These are phyloP conservation scores for Tetranychus truncatus DNA, from an alignment of 2,888 invertebrate genomes.

Conservation along the genomic window DNA sequence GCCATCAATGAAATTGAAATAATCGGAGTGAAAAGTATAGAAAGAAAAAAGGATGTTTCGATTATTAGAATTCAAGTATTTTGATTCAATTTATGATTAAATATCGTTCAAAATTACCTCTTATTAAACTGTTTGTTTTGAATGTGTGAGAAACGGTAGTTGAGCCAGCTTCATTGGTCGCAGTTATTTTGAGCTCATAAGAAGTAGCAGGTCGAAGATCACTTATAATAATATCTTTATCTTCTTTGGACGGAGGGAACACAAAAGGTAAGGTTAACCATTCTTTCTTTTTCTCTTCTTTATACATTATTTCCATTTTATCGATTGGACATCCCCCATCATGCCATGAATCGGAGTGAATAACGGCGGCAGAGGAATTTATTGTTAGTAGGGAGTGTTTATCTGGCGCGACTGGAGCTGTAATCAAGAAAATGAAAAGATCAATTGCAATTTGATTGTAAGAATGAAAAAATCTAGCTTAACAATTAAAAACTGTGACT, in stretches of 20 bases:
- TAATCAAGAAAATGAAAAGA: constrained; percentile 14
- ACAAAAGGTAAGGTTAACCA: constrained; percentile 44
- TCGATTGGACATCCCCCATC: constrained; percentile 33
- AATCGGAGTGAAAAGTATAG: background rate
- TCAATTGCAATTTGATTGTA: constrained; percentile 16
- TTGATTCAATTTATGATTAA: background rate
- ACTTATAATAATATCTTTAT: constrained; percentile 15
- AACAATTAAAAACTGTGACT: constrained; percentile 26
- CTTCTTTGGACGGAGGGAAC: constrained; percentile 3
- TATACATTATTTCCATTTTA: constrained; percentile 72
- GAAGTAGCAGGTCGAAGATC: constrained; percentile 18
- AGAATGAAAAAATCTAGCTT: background rate
- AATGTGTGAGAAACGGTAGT: constrained; percentile 87
- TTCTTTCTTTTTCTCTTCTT: constrained; percentile 37
- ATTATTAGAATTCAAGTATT: background rate
- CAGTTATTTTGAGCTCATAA: constrained; percentile 42
- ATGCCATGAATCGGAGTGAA: constrained; percentile 32
- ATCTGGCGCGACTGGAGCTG: constrained; percentile 33
- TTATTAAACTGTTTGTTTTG: constrained; percentile 41
- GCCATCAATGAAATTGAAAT: too few relatives aligned
- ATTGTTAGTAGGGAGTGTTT: constrained; percentile 29
- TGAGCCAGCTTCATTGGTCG: constrained; percentile 73
- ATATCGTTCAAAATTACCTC: background rate
- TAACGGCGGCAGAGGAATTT: constrained; percentile 32
- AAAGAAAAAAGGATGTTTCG: background rate